Evolutionary conservation across 2,797 vertebrate genomes (phyloP).

Genomic region (Chanos chanos): DNA sequence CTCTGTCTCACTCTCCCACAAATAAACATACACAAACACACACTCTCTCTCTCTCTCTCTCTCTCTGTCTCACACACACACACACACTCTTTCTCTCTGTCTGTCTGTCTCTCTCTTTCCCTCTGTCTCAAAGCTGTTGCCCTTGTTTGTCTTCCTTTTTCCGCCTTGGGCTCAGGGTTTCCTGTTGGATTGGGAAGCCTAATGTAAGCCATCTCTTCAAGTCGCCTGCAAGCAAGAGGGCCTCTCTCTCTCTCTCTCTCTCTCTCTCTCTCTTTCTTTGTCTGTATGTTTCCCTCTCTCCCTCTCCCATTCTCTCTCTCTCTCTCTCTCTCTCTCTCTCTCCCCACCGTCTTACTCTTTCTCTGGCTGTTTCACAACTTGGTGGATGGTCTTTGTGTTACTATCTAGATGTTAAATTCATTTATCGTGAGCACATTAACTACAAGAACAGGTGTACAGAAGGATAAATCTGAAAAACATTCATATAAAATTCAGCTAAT

Average conservation of each 20-base stretch:
- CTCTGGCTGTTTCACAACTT: too few species aligned
- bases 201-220: constrained; percentile 75
- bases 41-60: constrained; percentile 29
- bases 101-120: constrained; percentile 19
- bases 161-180: constrained; percentile 71
- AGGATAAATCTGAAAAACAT: too few species aligned
- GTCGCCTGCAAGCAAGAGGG: constrained; percentile 73
- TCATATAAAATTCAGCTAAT: too few species aligned
- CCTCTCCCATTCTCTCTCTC: constrained; percentile 26
- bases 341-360: constrained; percentile 39
- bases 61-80: constrained; percentile 33
- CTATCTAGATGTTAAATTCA: too few species aligned
- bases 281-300: constrained; percentile 28
- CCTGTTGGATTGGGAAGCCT: constrained; percentile 76
- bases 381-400: too few species aligned
- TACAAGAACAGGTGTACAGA: too few species aligned
- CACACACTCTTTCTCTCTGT: constrained; percentile 42
- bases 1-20: constrained; percentile 39
- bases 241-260: constrained; percentile 50
- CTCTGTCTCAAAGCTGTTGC: constrained; percentile 62
- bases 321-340: constrained; percentile 21
- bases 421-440: too few species aligned
- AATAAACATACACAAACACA: too few species aligned
- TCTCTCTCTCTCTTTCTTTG: constrained; percentile 47
- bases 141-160: constrained; percentile 80